Percentiles rank a stretch among this genome's conserved stretches.
These are phyloP conservation scores for Drosophila dives DNA, from an alignment of 2,888 invertebrate species.

Conservation along the genomic window DNA sequence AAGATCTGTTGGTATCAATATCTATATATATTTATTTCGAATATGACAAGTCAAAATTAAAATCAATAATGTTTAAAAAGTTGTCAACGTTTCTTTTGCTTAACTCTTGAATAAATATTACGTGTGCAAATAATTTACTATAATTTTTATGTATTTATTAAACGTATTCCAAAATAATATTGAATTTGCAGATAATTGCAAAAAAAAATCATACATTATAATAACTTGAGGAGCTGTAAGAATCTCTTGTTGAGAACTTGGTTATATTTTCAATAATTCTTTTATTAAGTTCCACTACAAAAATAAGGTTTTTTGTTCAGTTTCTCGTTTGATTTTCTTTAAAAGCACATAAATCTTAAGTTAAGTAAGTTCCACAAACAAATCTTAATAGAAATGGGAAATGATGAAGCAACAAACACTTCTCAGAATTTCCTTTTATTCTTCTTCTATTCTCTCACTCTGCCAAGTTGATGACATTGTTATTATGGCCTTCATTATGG, in stretches of 20 bases:
- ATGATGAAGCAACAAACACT: conserved; percentile 38
- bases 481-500: conserved; percentile 42
- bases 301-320: background rate
- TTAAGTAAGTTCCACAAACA: background rate
- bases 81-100: background rate
- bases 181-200: background rate
- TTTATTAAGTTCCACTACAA: background rate
- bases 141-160: background rate
- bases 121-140: background rate
- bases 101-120: background rate
- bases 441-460: background rate
- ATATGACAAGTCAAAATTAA: background rate
- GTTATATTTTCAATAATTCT: background rate
- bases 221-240: background rate
- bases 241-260: background rate
- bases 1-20: background rate
- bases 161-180: background rate
- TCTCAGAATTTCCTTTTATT: background rate
- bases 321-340: background rate
- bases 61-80: background rate
- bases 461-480: conserved; percentile 45
- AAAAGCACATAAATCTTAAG: background rate
- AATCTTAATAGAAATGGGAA: conserved; percentile 21
- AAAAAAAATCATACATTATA: background rate
- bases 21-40: background rate